These are phyloP conservation scores for Polia nebulosa DNA, from an alignment of 2,888 invertebrate species.

Conservation along the genomic window DNA sequence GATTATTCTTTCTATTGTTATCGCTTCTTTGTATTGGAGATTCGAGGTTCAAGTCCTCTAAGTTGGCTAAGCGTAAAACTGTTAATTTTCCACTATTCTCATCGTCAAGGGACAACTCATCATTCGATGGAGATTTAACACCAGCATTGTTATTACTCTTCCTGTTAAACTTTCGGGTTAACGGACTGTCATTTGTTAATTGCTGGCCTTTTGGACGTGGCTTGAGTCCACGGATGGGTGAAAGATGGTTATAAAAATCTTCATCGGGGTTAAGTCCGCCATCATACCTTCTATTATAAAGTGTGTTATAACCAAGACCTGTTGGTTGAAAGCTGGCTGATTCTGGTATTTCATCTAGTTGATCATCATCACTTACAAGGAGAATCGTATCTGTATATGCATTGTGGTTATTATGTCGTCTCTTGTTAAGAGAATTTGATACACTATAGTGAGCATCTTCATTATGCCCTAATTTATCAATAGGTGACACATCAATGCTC, in stretches of 20 bases:
- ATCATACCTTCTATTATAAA: constrained; percentile 2
- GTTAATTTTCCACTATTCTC: not conserved
- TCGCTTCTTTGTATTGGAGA: constrained; percentile 5
- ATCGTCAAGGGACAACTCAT: not conserved
- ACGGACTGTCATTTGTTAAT: not conserved
- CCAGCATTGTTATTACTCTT: not conserved
- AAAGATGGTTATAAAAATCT: not conserved
- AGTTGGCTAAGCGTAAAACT: constrained; percentile 11
- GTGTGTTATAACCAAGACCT: not conserved
- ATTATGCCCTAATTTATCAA: constrained; percentile 2
- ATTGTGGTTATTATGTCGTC: constrained; percentile 7
- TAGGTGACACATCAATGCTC: not conserved
- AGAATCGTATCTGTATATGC: constrained; percentile 23
- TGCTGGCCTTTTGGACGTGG: not conserved
- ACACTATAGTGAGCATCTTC: constrained; percentile 6
- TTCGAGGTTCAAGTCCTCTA: constrained; percentile 16
- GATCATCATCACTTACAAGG: constrained; percentile 20
- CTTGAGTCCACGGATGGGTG: constrained; percentile 1
- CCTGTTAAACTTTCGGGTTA: constrained; percentile 1
- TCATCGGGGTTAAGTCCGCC: not conserved
- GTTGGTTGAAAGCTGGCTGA: constrained; percentile 3
- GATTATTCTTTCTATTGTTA: constrained; percentile 9
- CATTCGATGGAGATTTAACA: not conserved
- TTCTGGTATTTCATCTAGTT: constrained; percentile 20
- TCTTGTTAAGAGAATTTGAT: not conserved